phyloP scores from a whole-genome alignment of 2,888 invertebrate genomes.

The Leucophora obtusa region DNA sequence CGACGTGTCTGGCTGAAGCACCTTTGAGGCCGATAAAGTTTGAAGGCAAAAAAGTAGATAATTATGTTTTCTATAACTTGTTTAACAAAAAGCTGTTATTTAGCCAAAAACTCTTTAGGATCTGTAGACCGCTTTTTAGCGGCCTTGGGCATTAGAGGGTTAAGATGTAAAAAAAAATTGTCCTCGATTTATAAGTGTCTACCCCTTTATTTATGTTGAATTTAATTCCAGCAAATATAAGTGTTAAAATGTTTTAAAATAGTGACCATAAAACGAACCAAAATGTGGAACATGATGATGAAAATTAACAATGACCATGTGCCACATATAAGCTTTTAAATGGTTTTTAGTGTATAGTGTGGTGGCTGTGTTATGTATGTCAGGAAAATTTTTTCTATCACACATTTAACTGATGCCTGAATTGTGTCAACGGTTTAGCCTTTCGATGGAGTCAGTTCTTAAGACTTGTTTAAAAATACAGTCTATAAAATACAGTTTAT shows the following conservation, averaged over 20 bases:
- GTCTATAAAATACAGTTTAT: too few species aligned
- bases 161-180: too few species aligned
- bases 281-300: slow-evolving; percentile 35
- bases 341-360: slow-evolving; percentile 8
- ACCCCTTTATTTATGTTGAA: neutral
- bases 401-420: neutral
- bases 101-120: too few species aligned
- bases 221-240: neutral
- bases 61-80: too few species aligned
- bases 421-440: neutral
- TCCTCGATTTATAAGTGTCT: neutral
- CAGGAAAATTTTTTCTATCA: neutral
- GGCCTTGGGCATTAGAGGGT: too few species aligned
- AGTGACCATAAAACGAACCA: neutral
- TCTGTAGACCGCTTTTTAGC: too few species aligned
- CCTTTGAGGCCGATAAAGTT: too few species aligned
- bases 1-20: too few species aligned
- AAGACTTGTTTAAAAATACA: neutral
- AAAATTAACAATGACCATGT: slow-evolving; percentile 57
- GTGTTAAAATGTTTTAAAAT: neutral
- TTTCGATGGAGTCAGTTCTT: neutral
- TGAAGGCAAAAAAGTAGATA: too few species aligned
- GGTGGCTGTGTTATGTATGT: neutral
- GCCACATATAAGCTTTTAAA: slow-evolving; percentile 50
- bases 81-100: too few species aligned